Evolutionary conservation across 2,797 vertebrate genomes (phyloP), one percentile per base, ranked within the genome.

Genomic region (Prionace glauca): DNA sequence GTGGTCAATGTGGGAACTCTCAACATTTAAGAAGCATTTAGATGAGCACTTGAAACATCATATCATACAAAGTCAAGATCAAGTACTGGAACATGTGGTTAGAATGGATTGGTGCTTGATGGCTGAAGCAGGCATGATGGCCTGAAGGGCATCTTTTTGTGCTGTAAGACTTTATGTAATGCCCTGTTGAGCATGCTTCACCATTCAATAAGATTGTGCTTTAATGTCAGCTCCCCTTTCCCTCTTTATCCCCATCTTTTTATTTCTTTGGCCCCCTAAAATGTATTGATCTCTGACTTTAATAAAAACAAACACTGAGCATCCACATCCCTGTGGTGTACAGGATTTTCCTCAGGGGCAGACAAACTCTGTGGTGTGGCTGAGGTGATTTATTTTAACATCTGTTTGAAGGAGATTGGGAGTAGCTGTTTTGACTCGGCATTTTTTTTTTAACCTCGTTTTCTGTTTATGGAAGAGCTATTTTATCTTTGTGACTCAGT

Each of bases 391-490:
- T 69, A 92, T 69, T 41, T 36, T 92, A 92, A 92, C 90, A 69
- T 92, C 90, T 92, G 90, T 92, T 69, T 67, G 65, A 92, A 92
- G 90, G 22, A 92, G 62, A 92, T 92, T 41, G 9, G 36, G 90
- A 67, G 7, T 65, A 65, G 62, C 62, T 65, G 10, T 92, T 92
- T 41, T 8, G 9, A 41, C 90, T 67, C 2, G 24, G 65, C 62
- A 69, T n/a, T 65, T 67, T 67, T 67, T 36, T n/a, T 36, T n/a
- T 14, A 7, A n/a, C 65, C 41, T 69, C 36, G 20, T n/a, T 92
- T 92, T 69, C n/a, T 36, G 41, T 67, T 67, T 65, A 36, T 92
- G 22, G 62, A 20, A 84, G 41, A 84, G 20, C 81, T 45, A 18
- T 56, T 22, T 84, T 84, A 84, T 84, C 81, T 45, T 84, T 22